Percentiles rank a stretch among this genome's conserved stretches.
These are phyloP conservation scores for Scalopus aquaticus DNA, from an alignment of 2,113 vertebrate species.

Conservation along the genomic window DNA sequence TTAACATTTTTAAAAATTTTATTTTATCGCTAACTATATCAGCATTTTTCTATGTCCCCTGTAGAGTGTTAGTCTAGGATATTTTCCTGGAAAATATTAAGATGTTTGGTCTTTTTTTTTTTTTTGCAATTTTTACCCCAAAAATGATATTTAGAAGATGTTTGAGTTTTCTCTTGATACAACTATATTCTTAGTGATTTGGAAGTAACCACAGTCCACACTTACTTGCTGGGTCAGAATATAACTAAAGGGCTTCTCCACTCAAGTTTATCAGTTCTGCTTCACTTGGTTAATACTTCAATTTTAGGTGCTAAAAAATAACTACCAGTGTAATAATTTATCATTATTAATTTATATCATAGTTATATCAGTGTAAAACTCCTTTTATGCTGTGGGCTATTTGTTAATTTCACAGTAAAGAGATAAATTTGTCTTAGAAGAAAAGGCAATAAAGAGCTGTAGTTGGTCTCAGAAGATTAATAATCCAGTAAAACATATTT, in stretches of 20 bases:
- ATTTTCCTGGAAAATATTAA: not conserved
- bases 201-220: not conserved
- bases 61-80: not conserved
- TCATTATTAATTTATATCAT: slow-evolving; percentile 23
- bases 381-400: slow-evolving; percentile 37
- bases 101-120: fast-evolving
- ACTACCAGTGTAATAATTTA: slow-evolving; percentile 30
- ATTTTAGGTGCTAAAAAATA: not conserved
- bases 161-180: not conserved
- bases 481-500: slow-evolving; percentile 55
- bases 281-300: not conserved
- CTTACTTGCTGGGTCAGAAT: fast-evolving
- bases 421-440: slow-evolving; percentile 57
- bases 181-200: not conserved
- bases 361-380: slow-evolving; percentile 26
- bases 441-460: not conserved
- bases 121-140: not conserved
- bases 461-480: slow-evolving; percentile 21
- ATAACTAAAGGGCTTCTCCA: not conserved
- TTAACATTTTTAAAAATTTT: not conserved
- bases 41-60: too few species aligned
- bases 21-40: not conserved
- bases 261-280: not conserved
- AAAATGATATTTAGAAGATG: not conserved
- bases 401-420: slow-evolving; percentile 64